Conservation (phyloP, 2,113 vertebrate species). For the Conger conger region DNA sequence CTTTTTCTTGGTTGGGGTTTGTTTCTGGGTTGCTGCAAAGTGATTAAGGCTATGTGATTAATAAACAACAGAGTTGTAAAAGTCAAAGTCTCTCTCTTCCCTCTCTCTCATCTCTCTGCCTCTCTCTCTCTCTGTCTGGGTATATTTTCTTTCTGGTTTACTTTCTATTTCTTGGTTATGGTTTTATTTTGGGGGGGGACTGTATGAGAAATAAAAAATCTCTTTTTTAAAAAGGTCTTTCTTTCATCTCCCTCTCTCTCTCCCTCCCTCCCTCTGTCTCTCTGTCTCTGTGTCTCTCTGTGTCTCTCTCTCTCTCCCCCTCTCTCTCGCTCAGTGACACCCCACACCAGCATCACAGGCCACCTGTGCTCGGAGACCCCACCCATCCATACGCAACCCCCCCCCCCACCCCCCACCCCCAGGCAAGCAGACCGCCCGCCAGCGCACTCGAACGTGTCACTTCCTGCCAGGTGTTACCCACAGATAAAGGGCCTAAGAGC, state of each 20-base stretch:
- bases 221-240: too few relatives aligned
- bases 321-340: background rate
- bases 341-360: background rate
- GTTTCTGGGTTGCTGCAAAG: too few relatives aligned
- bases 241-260: background rate
- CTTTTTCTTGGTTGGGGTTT: too few relatives aligned
- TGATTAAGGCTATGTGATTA: too few relatives aligned
- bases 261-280: background rate
- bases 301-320: background rate
- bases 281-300: background rate
- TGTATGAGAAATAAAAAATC: too few relatives aligned
- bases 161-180: too few relatives aligned
- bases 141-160: too few relatives aligned
- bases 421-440: constrained; percentile 21
- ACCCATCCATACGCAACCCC: background rate
- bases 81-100: too few relatives aligned
- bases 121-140: too few relatives aligned
- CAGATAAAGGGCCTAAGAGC: constrained; percentile 24
- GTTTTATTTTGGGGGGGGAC: too few relatives aligned
- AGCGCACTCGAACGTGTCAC: background rate
- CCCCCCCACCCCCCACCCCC: background rate
- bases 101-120: too few relatives aligned
- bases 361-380: background rate
- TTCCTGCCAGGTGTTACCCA: constrained; percentile 25
- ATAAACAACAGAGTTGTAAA: too few relatives aligned